Evolutionary conservation across 1,140 invertebrate genomes (phyloP).

Genomic region (Archivesica marissinica): DNA sequence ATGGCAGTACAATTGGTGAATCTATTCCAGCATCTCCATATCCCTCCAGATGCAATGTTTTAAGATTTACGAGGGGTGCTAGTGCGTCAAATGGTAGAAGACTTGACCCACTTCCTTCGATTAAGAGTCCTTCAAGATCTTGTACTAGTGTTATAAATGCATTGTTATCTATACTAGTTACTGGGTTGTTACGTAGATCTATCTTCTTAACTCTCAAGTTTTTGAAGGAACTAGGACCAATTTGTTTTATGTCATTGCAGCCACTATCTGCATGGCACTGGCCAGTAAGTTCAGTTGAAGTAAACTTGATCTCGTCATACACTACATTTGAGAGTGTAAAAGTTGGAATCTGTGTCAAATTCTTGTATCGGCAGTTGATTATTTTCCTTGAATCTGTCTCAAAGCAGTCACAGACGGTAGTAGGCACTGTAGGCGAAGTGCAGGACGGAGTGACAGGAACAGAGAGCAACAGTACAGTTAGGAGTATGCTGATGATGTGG

Average conservation of each 20-base stretch:
- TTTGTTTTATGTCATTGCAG: slow-evolving; percentile 66
- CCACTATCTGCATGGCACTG: background rate
- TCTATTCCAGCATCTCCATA: slow-evolving; percentile 47
- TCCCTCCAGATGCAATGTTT: slow-evolving; percentile 67
- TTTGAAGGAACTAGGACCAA: slow-evolving; percentile 71
- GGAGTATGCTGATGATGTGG: background rate
- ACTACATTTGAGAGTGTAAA: slow-evolving; percentile 29
- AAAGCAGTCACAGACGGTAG: background rate
- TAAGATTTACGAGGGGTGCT: slow-evolving; percentile 59
- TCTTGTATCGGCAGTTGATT: slow-evolving; percentile 51
- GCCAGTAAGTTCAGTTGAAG: background rate
- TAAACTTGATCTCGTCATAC: slow-evolving; percentile 23
- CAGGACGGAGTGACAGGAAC: background rate
- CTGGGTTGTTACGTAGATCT: slow-evolving; percentile 65
- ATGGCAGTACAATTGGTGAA: background rate
- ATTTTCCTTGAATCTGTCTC: background rate
- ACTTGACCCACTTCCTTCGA: slow-evolving; percentile 63
- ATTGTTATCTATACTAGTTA: slow-evolving; percentile 44
- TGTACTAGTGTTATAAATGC: slow-evolving; percentile 64
- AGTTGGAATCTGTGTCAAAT: slow-evolving; percentile 31
- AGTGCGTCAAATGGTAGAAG: slow-evolving; percentile 43
- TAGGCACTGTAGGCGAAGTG: background rate
- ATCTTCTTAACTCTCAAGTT: slow-evolving; percentile 70
- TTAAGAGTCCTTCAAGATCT: slow-evolving; percentile 64
- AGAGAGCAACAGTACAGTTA: background rate